A percentile compares a stretch with the other conserved stretches of the same genome.
phyloP scores from a whole-genome alignment of 2,113 vertebrate genomes.

The Brachyistius frenatus region DNA sequence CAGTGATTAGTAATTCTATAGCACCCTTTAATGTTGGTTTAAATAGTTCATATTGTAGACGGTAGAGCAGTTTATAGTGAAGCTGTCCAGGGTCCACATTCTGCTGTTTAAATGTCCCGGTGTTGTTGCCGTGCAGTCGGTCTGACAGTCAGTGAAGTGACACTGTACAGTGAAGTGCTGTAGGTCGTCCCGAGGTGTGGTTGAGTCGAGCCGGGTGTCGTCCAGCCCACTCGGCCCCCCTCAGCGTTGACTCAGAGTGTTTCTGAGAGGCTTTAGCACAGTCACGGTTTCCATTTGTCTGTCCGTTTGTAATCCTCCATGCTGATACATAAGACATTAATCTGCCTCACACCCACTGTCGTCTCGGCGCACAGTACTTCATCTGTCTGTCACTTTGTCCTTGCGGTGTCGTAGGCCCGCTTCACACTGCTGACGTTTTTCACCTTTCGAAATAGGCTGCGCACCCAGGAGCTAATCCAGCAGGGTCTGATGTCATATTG shows the following conservation, averaged over 20 bases:
- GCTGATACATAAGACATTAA: slow-evolving; percentile 76
- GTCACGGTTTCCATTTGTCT: slow-evolving; percentile 71
- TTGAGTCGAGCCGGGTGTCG: slow-evolving; percentile 5
- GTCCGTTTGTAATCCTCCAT: slow-evolving; percentile 73
- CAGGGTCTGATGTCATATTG: slow-evolving; percentile 40
- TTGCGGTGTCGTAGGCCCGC: slow-evolving; percentile 22
- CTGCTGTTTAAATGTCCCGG: too few species aligned
- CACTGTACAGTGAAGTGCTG: slow-evolving; percentile 14
- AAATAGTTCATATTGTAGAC: background rate
- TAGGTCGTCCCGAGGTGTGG: slow-evolving; percentile 27
- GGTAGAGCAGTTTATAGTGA: background rate
- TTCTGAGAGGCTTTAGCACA: slow-evolving; percentile 70
- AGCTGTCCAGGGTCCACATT: too few species aligned
- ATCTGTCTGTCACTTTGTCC: slow-evolving; percentile 57
- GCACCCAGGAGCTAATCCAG: slow-evolving; percentile 18
- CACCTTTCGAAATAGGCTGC: slow-evolving; percentile 29
- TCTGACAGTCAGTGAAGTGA: background rate
- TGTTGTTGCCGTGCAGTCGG: background rate
- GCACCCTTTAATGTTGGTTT: background rate
- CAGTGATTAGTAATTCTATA: background rate
- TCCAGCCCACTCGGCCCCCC: slow-evolving; percentile 26
- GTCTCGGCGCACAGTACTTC: slow-evolving; percentile 45
- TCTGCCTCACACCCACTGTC: slow-evolving; percentile 64
- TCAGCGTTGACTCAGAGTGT: slow-evolving; percentile 51
- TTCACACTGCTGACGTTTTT: slow-evolving; percentile 29